Percentiles rank a stretch among this genome's conserved stretches.
phyloP scores from a whole-genome alignment of 2,797 vertebrate species.

The Natrix natrix region DNA sequence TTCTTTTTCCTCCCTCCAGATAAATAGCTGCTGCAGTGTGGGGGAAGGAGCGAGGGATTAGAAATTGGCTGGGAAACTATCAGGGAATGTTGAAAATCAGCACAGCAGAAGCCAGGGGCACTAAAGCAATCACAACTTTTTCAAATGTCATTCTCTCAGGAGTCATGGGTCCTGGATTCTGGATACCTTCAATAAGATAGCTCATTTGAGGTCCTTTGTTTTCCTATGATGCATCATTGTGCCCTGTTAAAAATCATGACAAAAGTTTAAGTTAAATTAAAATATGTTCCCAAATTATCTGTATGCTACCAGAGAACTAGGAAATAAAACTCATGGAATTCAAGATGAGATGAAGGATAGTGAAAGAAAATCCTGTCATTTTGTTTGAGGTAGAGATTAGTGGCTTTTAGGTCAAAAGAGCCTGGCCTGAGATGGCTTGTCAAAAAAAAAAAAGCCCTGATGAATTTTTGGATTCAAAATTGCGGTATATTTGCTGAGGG shows the following conservation, averaged over 20 bases:
- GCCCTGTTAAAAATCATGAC: not conserved
- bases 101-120: not conserved
- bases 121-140: not conserved
- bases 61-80: not conserved
- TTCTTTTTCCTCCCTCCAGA: not conserved
- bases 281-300: conserved; percentile 66
- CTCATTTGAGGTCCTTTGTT: not conserved
- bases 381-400: conserved; percentile 45
- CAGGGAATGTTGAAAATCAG: not conserved
- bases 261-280: conserved; percentile 54
- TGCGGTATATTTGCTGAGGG: conserved; percentile 56
- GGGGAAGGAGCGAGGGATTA: not conserved
- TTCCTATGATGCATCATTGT: not conserved
- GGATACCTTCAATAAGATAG: not conserved
- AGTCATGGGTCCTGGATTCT: not conserved
- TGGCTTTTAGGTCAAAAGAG: conserved; percentile 58
- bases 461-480: conserved; percentile 58
- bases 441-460: conserved; percentile 46
- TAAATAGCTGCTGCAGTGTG: not conserved
- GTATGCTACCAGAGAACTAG: conserved; percentile 56
- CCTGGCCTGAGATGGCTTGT: conserved; percentile 51
- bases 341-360: not conserved
- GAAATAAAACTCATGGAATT: conserved; percentile 47
- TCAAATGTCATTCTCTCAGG: not conserved
- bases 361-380: conserved; percentile 28